phyloP scores from a whole-genome alignment of 1,140 invertebrate species.

The Sarcophaga peregrina region DNA sequence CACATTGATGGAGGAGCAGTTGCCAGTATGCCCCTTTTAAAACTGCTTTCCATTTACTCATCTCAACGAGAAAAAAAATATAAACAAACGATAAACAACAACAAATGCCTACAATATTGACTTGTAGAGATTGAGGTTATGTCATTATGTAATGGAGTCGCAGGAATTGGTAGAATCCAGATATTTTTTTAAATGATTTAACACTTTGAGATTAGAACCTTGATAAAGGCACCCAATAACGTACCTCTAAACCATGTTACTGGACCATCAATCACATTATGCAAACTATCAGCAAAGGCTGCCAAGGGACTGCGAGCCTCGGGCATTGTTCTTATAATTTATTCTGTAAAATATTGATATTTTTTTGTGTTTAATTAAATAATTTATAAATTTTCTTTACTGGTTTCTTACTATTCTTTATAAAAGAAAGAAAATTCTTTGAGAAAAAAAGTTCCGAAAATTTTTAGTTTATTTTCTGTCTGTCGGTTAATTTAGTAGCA shows the following conservation, averaged over 20 bases:
- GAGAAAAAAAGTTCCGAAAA: background rate
- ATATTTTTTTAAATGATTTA: background rate
- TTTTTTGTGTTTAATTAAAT: background rate
- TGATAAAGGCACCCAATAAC: background rate
- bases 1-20: too few species aligned
- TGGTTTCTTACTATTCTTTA: conserved; percentile 14
- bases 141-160: conserved; percentile 60
- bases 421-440: background rate
- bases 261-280: conserved; percentile 71
- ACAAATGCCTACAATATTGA: background rate
- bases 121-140: conserved; percentile 53
- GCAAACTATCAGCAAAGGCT: conserved; percentile 68
- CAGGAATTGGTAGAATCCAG: background rate
- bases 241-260: conserved; percentile 76
- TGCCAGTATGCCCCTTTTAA: too few species aligned
- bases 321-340: conserved; percentile 54
- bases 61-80: background rate
- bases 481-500: conserved; percentile 15
- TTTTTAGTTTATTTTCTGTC: conserved; percentile 31
- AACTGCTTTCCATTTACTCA: too few species aligned
- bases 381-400: background rate
- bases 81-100: conserved; percentile 51
- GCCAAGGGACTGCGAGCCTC: conserved; percentile 66
- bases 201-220: background rate
- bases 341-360: background rate